Base-by-base conservation (phyloP, 1,140 invertebrate genomes). In the Muscidifurax raptorellus region DNA sequence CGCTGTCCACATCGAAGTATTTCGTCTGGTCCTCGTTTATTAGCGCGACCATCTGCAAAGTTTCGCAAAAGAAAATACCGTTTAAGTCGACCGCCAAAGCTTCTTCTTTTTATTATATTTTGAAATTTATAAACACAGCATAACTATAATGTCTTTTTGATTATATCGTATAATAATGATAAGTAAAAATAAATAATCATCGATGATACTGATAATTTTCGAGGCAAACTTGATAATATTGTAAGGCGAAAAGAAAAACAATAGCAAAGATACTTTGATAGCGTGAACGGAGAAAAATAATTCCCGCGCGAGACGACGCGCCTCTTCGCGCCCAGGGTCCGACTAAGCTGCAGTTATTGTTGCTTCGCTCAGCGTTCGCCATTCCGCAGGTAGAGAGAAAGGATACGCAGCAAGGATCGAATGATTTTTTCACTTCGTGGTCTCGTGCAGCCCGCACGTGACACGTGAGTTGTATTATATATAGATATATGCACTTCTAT, bases 1-100 rank as follows among this genome's bases (percentile, higher is more conserved):
- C 85, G 66, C 66, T 87, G 64, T 89, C 86, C 2, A 86, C 82
- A 4, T 80, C 82, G 66, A 85, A 30, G 10, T 87, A 86, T 67
- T 87, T 83, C 59, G 86, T 30, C 25, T 80, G 64, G 22, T 85
- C 28, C 15, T 85, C 64, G 47, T 81, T 77, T 67, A 85, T 80
- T 22, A 85, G 10, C 9, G 83, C 83, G 67, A 85, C 69, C 83
- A 80, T 85, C 72, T 85, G 28, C 25, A 77, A 47, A 22, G 18
- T 59, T 52, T 52, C 15, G 18, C 47, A 18, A 40, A 10, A 40
- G n/a, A n/a, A n/a, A n/a, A n/a, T n/a, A n/a, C n/a, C n/a, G n/a
- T n/a, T n/a, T n/a, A n/a, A n/a, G n/a, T n/a, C n/a, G n/a, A n/a
- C n/a, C n/a, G n/a, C n/a, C n/a, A n/a, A n/a, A n/a, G n/a, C n/a